These are phyloP conservation scores for Goniozus legneri DNA, from an alignment of 1,140 invertebrate genomes.

Conservation along the genomic window DNA sequence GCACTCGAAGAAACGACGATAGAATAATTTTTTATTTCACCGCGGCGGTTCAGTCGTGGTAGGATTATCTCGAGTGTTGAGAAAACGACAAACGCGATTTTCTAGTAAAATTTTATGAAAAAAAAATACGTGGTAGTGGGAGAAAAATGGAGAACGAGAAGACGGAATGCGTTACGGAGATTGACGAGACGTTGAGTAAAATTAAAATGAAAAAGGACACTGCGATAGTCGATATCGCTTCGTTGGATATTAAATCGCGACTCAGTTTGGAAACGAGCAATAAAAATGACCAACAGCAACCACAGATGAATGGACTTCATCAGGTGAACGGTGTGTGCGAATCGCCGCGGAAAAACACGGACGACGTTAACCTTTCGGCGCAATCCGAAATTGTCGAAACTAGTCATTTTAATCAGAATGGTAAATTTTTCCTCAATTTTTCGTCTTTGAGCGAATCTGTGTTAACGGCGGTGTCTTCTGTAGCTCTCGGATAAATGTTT, in stretches of 20 bases:
- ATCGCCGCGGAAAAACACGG: slow-evolving; percentile 28
- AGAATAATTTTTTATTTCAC: no score
- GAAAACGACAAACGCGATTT: no score
- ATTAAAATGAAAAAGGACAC: slow-evolving; percentile 29
- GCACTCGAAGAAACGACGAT: no score
- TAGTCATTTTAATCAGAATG: slow-evolving; percentile 47
- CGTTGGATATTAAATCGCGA: slow-evolving; percentile 42
- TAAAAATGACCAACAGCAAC: slow-evolving; percentile 23
- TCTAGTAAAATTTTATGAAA: no score
- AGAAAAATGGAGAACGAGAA: no score
- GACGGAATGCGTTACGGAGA: no score
- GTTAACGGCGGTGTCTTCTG: neutral
- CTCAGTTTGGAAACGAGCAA: slow-evolving; percentile 27
- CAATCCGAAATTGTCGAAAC: slow-evolving; percentile 35
- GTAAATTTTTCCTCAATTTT: slow-evolving; percentile 24
- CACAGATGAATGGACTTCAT: slow-evolving; percentile 40
- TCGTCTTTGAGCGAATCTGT: no score
- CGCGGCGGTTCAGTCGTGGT: no score
- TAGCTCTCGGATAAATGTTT: neutral
- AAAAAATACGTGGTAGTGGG: no score
- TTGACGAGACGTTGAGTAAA: slow-evolving; percentile 22
- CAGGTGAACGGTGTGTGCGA: slow-evolving; percentile 43
- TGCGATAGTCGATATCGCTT: slow-evolving; percentile 26
- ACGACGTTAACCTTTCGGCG: slow-evolving; percentile 18
- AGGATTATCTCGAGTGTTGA: no score